A percentile compares a stretch with the other conserved stretches of the same genome.
Conservation (phyloP, 2,888 invertebrate genomes). For the Tetramorium bicarinatum region DNA sequence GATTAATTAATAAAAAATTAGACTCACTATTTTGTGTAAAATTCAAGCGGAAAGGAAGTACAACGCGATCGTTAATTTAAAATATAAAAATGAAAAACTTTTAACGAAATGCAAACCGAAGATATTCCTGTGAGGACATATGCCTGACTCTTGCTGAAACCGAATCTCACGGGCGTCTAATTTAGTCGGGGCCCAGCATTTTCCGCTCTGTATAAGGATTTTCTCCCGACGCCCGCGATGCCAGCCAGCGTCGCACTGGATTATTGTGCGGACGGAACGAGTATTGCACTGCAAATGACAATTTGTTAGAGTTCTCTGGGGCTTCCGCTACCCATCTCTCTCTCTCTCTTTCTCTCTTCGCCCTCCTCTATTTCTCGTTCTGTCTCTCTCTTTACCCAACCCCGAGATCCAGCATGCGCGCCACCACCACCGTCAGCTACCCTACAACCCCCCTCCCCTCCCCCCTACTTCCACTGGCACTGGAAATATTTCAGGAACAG, state of each 20-base stretch:
- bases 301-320: constrained; percentile 74
- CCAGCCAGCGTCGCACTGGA: constrained; percentile 67
- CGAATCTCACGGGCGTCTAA: constrained; percentile 65
- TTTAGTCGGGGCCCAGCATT: constrained; percentile 67
- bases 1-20: neutral
- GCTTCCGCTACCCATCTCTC: constrained; percentile 12
- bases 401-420: constrained; percentile 33
- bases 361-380: no score
- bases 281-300: constrained; percentile 77
- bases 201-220: constrained; percentile 72
- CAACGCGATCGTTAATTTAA: neutral
- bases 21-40: neutral
- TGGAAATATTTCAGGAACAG: constrained; percentile 75
- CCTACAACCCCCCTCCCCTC: constrained; percentile 28
- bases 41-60: neutral
- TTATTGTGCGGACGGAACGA: constrained; percentile 76
- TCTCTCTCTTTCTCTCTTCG: neutral
- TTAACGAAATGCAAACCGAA: constrained; percentile 2
- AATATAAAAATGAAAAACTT: neutral
- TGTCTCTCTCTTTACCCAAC: constrained; percentile 9
- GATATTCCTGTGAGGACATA: neutral
- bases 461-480: neutral
- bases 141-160: constrained; percentile 21
- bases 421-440: constrained; percentile 38
- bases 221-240: constrained; percentile 61